A percentile compares a stretch with the other conserved stretches of the same genome.
phyloP scores from a whole-genome alignment of 2,113 vertebrate genomes.

The Xiphophorus hellerii region DNA sequence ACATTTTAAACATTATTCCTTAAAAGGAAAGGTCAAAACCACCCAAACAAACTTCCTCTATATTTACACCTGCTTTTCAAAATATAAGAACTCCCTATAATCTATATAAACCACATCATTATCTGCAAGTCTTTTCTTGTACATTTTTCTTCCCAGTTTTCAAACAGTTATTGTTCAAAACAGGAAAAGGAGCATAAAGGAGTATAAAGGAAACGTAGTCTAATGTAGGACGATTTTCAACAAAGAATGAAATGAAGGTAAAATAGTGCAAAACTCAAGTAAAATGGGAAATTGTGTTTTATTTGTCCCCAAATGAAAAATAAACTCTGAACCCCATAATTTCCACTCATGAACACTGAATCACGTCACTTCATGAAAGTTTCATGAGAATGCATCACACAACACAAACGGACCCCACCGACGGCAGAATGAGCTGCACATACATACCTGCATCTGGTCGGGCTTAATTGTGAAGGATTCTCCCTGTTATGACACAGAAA shows the following conservation, averaged over 20 bases:
- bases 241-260: background rate
- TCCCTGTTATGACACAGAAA: constrained; percentile 78
- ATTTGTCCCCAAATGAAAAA: background rate
- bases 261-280: too few relatives aligned
- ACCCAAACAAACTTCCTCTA: too few relatives aligned
- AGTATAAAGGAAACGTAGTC: background rate
- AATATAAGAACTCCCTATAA: too few relatives aligned
- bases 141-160: background rate
- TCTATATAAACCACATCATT: background rate
- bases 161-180: background rate
- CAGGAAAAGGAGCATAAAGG: background rate
- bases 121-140: background rate
- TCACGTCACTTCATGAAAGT: background rate
- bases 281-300: too few relatives aligned
- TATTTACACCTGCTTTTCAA: too few relatives aligned
- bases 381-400: background rate
- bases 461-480: constrained; percentile 86
- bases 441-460: constrained; percentile 94
- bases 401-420: background rate
- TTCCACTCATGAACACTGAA: background rate
- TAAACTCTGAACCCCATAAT: background rate
- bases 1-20: too few relatives aligned
- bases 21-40: too few relatives aligned
- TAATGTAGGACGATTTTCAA: background rate
- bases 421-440: background rate